Conservation (phyloP, 2,888 invertebrate species). For the Pyrrhia umbra region DNA sequence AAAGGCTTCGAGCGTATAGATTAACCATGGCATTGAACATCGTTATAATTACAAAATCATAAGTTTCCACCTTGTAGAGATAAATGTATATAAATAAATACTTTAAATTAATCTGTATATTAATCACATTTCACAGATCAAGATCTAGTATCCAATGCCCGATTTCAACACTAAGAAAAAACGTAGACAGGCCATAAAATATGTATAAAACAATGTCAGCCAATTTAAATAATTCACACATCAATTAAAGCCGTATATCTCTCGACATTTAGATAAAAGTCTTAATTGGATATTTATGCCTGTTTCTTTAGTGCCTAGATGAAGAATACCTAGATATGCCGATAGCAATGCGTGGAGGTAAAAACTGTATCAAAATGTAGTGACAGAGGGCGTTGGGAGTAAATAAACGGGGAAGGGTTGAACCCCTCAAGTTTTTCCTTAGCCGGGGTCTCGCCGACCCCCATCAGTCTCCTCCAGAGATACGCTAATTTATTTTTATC, state of each 20-base stretch:
- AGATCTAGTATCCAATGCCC: conserved; percentile 10
- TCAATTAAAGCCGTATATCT: conserved; percentile 52
- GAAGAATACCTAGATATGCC: background rate
- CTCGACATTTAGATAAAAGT: conserved; percentile 49
- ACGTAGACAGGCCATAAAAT: conserved; percentile 17
- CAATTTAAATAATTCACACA: conserved; percentile 61
- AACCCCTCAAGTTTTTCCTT: conserved; percentile 85
- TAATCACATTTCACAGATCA: conserved; percentile 28
- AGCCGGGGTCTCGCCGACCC: conserved; percentile 74
- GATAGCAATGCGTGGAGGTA: conserved; percentile 42
- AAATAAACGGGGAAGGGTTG: conserved; percentile 84
- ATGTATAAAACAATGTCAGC: conserved; percentile 42
- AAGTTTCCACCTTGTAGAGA: background rate
- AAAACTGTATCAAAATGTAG: conserved; percentile 79
- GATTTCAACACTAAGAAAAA: conserved; percentile 8
- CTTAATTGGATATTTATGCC: conserved; percentile 57
- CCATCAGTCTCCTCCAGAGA: conserved; percentile 84
- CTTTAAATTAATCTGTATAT: conserved; percentile 1
- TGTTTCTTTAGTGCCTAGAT: conserved; percentile 32
- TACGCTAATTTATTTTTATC: conserved; percentile 87
- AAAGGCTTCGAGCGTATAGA: conserved; percentile 19
- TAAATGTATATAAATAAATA: conserved; percentile 2
- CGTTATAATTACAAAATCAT: conserved; percentile 4
- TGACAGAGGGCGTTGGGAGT: conserved; percentile 75
- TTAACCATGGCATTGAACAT: conserved; percentile 16